A percentile compares a stretch with the other conserved stretches of the same genome.
Conservation (phyloP, 2,888 invertebrate species). For the Conus canariensis region DNA sequence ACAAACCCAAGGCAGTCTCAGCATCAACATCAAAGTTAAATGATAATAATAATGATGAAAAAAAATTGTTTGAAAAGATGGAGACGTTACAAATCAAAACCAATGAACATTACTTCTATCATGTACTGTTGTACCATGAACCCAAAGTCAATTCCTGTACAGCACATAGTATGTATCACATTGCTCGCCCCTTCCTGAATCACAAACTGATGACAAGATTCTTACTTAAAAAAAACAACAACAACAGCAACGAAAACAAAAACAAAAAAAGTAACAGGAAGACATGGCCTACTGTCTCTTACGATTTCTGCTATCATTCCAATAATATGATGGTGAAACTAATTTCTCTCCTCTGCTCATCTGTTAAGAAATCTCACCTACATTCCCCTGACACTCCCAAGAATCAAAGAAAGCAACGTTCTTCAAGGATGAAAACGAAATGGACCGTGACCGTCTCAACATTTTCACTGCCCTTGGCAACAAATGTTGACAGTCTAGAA, state of each 20-base stretch:
- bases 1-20: not conserved
- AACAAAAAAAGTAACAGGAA: not conserved
- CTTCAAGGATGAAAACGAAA: too few relatives aligned
- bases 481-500: too few relatives aligned
- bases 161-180: not conserved
- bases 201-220: not conserved
- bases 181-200: not conserved
- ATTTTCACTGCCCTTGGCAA: too few relatives aligned
- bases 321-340: too few relatives aligned
- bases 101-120: not conserved
- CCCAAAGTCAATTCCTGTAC: not conserved
- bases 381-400: too few relatives aligned
- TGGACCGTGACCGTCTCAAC: too few relatives aligned
- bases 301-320: too few relatives aligned
- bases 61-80: not conserved
- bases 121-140: not conserved
- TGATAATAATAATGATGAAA: not conserved
- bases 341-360: too few relatives aligned
- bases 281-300: too few relatives aligned
- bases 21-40: not conserved
- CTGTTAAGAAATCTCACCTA: too few relatives aligned
- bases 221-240: not conserved
- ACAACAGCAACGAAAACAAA: not conserved
- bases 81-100: not conserved
- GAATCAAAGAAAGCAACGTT: too few relatives aligned